A percentile compares a stretch with the other conserved stretches of the same genome.
These are phyloP conservation scores for Lerema accius DNA, from an alignment of 1,140 invertebrate species.

Conservation along the genomic window DNA sequence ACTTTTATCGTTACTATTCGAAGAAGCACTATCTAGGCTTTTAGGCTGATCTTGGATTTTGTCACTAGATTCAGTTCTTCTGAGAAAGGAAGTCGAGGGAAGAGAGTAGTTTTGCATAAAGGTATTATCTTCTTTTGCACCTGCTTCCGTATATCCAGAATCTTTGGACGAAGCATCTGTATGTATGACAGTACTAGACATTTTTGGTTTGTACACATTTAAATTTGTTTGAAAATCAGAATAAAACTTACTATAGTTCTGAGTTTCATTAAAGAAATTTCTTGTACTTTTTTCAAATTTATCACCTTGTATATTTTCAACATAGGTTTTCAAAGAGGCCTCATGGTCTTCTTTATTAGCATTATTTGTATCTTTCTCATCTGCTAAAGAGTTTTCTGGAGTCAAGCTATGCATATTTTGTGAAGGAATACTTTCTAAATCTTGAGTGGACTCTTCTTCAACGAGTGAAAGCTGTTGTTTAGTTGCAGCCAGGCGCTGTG, in stretches of 20 bases:
- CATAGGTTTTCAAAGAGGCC: conserved; percentile 39
- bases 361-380: conserved; percentile 37
- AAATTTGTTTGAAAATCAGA: conserved; percentile 59
- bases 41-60: conserved; percentile 56
- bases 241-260: conserved; percentile 68
- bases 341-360: not conserved
- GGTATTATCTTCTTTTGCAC: conserved; percentile 59
- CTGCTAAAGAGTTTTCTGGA: conserved; percentile 47
- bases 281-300: conserved; percentile 41
- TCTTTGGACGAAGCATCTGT: conserved; percentile 74
- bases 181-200: conserved; percentile 62
- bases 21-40: conserved; percentile 60
- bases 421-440: conserved; percentile 67
- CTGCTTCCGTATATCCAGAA: conserved; percentile 70
- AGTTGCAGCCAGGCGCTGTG: conserved; percentile 50
- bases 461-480: conserved; percentile 78
- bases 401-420: conserved; percentile 42
- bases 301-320: conserved; percentile 40
- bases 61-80: conserved; percentile 48
- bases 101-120: conserved; percentile 57
- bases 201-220: conserved; percentile 50
- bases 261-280: conserved; percentile 46
- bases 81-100: conserved; percentile 50
- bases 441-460: conserved; percentile 80
- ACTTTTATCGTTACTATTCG: conserved; percentile 47